Percentiles rank a stretch among this genome's conserved stretches.
Evolutionary conservation across 2,888 invertebrate species (phyloP).

Genomic region (Taenaris catops): DNA sequence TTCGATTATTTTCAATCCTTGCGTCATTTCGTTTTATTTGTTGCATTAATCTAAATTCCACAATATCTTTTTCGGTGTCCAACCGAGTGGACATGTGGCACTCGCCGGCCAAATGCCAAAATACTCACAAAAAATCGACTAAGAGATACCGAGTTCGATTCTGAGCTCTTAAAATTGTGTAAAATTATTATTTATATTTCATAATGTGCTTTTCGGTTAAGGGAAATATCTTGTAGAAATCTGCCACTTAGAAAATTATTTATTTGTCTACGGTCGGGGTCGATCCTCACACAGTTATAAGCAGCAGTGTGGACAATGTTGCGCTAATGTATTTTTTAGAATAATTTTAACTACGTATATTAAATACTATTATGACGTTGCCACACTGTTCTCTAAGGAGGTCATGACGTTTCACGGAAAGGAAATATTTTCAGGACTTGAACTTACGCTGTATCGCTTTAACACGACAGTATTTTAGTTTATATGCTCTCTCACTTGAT

Average conservation of each 20-base stretch:
- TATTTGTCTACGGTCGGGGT: constrained; percentile 48
- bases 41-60: too few species aligned
- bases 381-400: constrained; percentile 38
- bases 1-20: too few species aligned
- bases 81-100: too few species aligned
- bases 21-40: too few species aligned
- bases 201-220: too few species aligned
- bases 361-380: constrained; percentile 27
- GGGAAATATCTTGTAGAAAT: too few species aligned
- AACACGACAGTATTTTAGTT: constrained; percentile 67
- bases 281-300: constrained; percentile 18
- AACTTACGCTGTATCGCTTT: constrained; percentile 12
- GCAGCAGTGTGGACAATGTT: constrained; percentile 46
- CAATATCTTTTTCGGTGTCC: too few species aligned
- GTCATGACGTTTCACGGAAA: constrained; percentile 49
- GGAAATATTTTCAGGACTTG: constrained; percentile 34
- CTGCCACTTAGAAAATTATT: constrained; percentile 73
- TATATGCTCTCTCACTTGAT: constrained; percentile 46
- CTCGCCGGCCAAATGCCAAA: too few species aligned
- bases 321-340: constrained; percentile 42
- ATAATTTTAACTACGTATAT: constrained; percentile 44
- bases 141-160: too few species aligned
- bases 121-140: too few species aligned
- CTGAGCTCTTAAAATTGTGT: too few species aligned
- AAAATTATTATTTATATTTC: too few species aligned